These are phyloP conservation scores for Laothoe populi DNA, from an alignment of 2,888 invertebrate genomes.

Conservation along the genomic window DNA sequence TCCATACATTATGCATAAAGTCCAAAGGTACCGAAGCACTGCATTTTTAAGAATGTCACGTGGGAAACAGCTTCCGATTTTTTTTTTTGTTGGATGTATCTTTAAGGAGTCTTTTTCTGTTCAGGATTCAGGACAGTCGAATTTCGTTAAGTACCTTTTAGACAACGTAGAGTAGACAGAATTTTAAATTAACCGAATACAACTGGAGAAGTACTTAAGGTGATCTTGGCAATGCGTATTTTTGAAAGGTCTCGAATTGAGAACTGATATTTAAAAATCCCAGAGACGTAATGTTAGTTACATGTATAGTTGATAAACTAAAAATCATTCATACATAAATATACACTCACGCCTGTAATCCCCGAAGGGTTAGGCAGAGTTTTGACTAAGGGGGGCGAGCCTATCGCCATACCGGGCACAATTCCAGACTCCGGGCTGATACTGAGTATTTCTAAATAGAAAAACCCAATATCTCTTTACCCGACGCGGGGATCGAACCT, in stretches of 20 bases:
- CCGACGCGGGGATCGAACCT: too few relatives aligned
- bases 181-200: not conserved
- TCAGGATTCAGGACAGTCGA: not conserved
- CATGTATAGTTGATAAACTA: too few relatives aligned
- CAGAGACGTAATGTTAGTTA: too few relatives aligned
- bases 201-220: not conserved
- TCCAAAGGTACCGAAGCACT: not conserved
- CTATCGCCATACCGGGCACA: too few relatives aligned
- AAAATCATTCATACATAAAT: too few relatives aligned
- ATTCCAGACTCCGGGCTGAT: too few relatives aligned
- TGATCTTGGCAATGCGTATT: not conserved
- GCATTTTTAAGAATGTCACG: slow-evolving; percentile 20
- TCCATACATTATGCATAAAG: slow-evolving; percentile 18
- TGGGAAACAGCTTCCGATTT: not conserved
- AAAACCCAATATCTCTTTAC: too few relatives aligned
- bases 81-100: slow-evolving; percentile 5
- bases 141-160: not conserved
- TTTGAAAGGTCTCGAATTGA: not conserved
- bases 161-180: not conserved
- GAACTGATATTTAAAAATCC: too few relatives aligned
- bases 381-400: too few relatives aligned
- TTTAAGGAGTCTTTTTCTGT: slow-evolving; percentile 16
- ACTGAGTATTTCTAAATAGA: too few relatives aligned
- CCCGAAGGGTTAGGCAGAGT: too few relatives aligned
- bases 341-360: too few relatives aligned